These are phyloP conservation scores for Hypomesus transpacificus DNA, from an alignment of 2,113 vertebrate genomes.

Conservation along the genomic window DNA sequence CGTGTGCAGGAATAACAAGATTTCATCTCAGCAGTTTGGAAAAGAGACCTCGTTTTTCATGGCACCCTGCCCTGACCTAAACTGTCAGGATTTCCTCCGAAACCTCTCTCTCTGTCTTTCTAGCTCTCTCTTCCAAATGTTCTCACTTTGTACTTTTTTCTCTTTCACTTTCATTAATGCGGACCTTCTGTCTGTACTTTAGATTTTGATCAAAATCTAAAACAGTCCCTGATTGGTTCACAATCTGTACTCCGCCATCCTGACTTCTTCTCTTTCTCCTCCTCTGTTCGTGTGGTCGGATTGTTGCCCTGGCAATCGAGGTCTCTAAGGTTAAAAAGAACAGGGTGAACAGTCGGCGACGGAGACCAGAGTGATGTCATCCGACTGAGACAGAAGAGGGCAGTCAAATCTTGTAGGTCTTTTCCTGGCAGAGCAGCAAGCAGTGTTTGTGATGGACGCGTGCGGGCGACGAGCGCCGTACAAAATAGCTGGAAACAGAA, in stretches of 20 bases:
- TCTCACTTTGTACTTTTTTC: not conserved
- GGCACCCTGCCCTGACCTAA: too few relatives aligned
- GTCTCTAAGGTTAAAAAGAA: not conserved
- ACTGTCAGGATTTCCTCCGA: too few relatives aligned
- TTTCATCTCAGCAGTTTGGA: conserved; percentile 8
- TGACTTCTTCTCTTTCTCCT: not conserved
- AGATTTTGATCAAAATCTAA: too few relatives aligned
- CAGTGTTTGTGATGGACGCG: not conserved
- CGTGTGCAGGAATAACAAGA: conserved; percentile 24
- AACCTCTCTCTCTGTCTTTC: not conserved
- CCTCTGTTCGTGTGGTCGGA: not conserved
- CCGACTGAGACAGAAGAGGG: not conserved
- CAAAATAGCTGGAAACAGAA: conserved; percentile 33
- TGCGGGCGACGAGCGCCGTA: not conserved
- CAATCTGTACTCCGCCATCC: too few relatives aligned
- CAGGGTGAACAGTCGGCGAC: not conserved
- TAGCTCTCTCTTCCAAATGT: conserved; percentile 4
- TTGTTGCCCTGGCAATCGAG: not conserved
- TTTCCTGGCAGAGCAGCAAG: not conserved
- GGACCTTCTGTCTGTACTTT: not conserved
- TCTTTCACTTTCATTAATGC: not conserved
- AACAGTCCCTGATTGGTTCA: too few relatives aligned
- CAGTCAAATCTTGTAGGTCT: not conserved
- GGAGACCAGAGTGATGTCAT: not conserved
- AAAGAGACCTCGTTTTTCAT: not conserved